phyloP scores from a whole-genome alignment of 2,113 vertebrate species.

The Chitala chitala region DNA sequence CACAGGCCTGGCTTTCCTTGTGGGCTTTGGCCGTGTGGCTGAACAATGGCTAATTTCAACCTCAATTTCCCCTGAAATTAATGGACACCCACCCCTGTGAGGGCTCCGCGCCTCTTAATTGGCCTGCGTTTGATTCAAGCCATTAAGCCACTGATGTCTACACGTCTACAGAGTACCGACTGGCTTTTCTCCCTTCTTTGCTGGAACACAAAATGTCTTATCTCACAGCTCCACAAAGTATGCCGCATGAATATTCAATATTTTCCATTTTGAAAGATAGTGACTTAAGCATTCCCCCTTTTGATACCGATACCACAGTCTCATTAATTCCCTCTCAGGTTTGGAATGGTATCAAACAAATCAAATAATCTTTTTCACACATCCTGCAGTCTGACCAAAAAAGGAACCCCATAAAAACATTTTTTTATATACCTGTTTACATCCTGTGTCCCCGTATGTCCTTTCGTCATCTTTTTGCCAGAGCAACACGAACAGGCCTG shows the following conservation, averaged over 20 bases:
- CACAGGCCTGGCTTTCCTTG: conserved; percentile 32
- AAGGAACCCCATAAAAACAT: too few species aligned
- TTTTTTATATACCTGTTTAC: too few species aligned
- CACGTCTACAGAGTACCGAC: conserved; percentile 44
- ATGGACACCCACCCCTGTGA: conserved; percentile 52
- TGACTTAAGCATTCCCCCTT: conserved; percentile 34
- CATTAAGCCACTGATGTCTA: conserved; percentile 68
- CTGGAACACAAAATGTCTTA: conserved; percentile 55
- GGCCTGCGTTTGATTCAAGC: conserved; percentile 62
- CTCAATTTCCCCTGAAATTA: conserved; percentile 68
- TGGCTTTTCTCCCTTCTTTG: conserved; percentile 30
- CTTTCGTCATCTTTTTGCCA: too few species aligned
- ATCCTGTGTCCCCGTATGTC: too few species aligned
- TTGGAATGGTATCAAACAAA: not conserved
- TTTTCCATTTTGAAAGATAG: conserved; percentile 46
- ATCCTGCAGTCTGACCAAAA: not conserved
- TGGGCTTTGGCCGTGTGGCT: conserved; percentile 54
- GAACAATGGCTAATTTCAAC: conserved; percentile 66
- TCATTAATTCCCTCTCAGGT: not conserved
- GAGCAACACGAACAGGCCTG: too few species aligned
- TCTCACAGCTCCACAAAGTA: conserved; percentile 48
- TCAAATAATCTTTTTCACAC: not conserved
- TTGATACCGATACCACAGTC: not conserved
- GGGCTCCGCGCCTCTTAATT: conserved; percentile 61
- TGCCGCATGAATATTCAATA: conserved; percentile 59